Percentiles rank a stretch among this genome's conserved stretches.
These are phyloP conservation scores for Drosophila buzzatii DNA, from an alignment of 2,888 invertebrate species.

Conservation along the genomic window DNA sequence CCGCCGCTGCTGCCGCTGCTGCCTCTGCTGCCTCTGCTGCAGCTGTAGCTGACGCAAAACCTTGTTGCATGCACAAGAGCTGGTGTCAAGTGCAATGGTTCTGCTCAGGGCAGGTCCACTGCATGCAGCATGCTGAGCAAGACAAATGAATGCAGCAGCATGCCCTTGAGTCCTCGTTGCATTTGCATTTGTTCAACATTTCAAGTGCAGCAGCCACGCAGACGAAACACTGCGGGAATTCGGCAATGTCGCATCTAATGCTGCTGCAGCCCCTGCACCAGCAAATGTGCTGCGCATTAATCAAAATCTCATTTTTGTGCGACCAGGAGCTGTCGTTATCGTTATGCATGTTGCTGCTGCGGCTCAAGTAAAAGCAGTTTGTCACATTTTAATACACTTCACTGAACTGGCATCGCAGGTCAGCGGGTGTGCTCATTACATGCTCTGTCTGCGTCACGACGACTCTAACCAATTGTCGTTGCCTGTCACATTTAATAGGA, in stretches of 20 bases:
- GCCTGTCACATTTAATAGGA: conserved; percentile 77
- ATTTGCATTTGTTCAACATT: conserved; percentile 69
- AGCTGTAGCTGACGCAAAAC: conserved; percentile 19
- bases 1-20: background rate
- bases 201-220: conserved; percentile 60
- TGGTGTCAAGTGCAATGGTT: conserved; percentile 57
- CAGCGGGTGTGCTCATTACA: conserved; percentile 35
- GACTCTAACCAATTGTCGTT: conserved; percentile 75
- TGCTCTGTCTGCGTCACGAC: conserved; percentile 56
- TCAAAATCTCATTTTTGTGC: conserved; percentile 74
- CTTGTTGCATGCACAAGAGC: conserved; percentile 30
- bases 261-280: conserved; percentile 4
- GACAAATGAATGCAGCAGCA: conserved; percentile 71
- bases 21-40: background rate
- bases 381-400: conserved; percentile 76
- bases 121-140: conserved; percentile 55
- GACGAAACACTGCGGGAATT: conserved; percentile 44
- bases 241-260: conserved; percentile 48
- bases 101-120: conserved; percentile 59
- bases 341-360: conserved; percentile 32
- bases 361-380: conserved; percentile 65
- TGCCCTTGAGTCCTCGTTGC: conserved; percentile 50
- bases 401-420: conserved; percentile 42
- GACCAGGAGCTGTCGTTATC: conserved; percentile 27
- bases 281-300: conserved; percentile 66